Evolutionary conservation across 53 echinoderm and acorn worm genomes (phyloP), one percentile per base, ranked within the genome.

Genomic region (Apostichopus leukothele): DNA sequence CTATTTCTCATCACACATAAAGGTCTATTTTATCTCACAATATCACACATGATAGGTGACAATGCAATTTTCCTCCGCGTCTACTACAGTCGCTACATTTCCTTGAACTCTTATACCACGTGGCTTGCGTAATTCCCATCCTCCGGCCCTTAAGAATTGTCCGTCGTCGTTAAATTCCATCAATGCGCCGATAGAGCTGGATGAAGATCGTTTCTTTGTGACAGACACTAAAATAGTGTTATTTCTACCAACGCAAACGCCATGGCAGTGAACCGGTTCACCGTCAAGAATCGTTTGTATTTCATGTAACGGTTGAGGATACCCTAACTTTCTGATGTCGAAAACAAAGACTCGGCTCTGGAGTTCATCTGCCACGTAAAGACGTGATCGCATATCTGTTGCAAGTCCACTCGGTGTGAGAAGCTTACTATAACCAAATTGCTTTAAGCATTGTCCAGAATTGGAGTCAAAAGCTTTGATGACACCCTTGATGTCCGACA

Each of bases 341-440:
- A 85, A 85, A 5, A 85, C 51, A 60, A 67, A 85, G 12, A 85
- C 6, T 5, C 60, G 63, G 4, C 85, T 60, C 50, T 85, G 85
- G 4, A 85, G 26, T 60, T 85, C 85, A 59, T 85, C 85, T 4
- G 66, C 63, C 20, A 85, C 85, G 67, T 23, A 85, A 10, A 85
- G 85, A 63, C 18, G 85, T 19, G 66, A 85, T 16, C 59, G 23
- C 3, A 0, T 11, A 50, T 85, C 67, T 16, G 85, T 85, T 67
- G 85, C 66, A 50, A 85, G 11, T 23, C 85, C 85, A 14, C 7
- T 63, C 12, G 85, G 85, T 20, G 85, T 67, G 16, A 85, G 61
- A 9, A 85, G 51, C 6, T 67, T 26, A 22, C 26, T 66, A 50
- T 16, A 13, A 14, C 85, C 85, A 67, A 85, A 11, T 7, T 85